Conservation (phyloP, 2,113 vertebrate genomes). For the Nymphicus hollandicus region DNA sequence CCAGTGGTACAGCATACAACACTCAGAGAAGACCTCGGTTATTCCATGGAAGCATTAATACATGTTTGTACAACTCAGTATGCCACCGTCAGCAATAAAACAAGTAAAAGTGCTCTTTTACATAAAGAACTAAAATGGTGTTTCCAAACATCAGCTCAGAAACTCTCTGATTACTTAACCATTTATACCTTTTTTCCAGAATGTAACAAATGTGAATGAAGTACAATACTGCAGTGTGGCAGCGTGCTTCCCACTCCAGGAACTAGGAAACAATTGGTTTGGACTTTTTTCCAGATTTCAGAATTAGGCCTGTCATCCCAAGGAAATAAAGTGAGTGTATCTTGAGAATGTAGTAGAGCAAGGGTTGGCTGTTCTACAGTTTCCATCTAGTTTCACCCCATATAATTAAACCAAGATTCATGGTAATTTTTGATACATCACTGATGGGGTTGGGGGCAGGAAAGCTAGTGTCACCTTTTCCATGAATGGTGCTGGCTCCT, state of each 20-base stretch:
- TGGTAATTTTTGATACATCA: not conserved
- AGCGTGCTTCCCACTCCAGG: not conserved
- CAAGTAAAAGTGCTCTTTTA: not conserved
- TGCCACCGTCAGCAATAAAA: not conserved
- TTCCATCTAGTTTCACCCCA: not conserved
- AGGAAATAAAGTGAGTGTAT: not conserved
- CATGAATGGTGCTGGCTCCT: not conserved
- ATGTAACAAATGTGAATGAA: not conserved
- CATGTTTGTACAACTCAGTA: not conserved
- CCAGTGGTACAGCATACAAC: not conserved
- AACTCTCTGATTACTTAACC: not conserved
- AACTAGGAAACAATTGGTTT: not conserved
- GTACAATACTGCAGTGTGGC: fast-evolving
- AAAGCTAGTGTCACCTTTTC: not conserved
- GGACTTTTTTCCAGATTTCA: not conserved
- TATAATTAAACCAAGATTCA: not conserved
- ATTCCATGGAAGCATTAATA: not conserved
- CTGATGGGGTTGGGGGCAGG: not conserved
- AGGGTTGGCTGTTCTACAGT: not conserved
- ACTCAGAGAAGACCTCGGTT: not conserved
- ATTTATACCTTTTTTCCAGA: not conserved
- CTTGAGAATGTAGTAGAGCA: not conserved
- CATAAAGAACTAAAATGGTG: not conserved
- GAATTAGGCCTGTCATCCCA: not conserved
- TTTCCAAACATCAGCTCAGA: not conserved